Conservation (phyloP, 2,888 invertebrate genomes). For the Acheta domesticus region DNA sequence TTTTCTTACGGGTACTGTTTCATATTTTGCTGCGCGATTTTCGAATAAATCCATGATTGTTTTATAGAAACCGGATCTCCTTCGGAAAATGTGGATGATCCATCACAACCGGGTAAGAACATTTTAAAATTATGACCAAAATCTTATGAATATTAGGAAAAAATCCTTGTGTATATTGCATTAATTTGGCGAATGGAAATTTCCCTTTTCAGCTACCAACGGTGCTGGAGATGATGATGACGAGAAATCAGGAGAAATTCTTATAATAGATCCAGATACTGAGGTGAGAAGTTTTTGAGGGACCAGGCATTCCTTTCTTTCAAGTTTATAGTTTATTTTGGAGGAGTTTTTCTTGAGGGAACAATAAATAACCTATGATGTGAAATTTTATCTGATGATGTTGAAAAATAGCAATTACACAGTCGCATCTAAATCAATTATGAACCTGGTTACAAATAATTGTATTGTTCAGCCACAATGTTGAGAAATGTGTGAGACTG, state of each 20-base stretch:
- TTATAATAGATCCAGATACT: constrained; percentile 29
- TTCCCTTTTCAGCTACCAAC: background rate
- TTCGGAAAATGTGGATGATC: background rate
- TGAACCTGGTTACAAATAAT: too few relatives aligned
- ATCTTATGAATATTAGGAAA: too few relatives aligned
- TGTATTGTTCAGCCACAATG: too few relatives aligned
- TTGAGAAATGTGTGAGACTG: too few relatives aligned
- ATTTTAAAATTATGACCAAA: background rate
- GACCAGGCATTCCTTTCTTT: background rate
- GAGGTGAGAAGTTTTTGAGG: constrained; percentile 23
- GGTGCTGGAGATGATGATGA: constrained; percentile 23
- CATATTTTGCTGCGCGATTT: background rate
- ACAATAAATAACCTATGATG: too few relatives aligned
- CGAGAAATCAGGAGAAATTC: constrained; percentile 25
- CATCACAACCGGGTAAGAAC: background rate
- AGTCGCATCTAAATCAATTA: background rate
- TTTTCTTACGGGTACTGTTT: background rate
- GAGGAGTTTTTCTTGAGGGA: too few relatives aligned
- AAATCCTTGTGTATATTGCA: too few relatives aligned
- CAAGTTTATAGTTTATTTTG: too few relatives aligned
- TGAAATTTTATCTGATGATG: background rate
- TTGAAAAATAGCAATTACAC: background rate
- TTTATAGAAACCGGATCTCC: background rate
- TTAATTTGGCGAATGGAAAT: background rate
- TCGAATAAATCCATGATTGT: background rate